Percentiles rank a stretch among this genome's conserved stretches.
These are phyloP conservation scores for Coleophora deauratella DNA, from an alignment of 2,888 invertebrate species.

Conservation along the genomic window DNA sequence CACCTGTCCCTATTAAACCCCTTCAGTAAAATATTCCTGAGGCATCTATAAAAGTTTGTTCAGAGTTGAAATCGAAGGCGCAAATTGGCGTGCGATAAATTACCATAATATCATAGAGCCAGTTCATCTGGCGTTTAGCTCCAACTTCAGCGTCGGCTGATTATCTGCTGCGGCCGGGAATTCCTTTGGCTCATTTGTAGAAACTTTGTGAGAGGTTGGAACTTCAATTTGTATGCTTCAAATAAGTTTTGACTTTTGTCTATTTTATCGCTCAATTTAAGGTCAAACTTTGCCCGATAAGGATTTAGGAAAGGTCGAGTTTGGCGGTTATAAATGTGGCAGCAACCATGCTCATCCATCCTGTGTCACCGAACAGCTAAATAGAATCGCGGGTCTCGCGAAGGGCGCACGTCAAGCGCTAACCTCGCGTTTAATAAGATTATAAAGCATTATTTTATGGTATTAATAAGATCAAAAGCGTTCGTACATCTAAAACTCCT, in stretches of 20 bases:
- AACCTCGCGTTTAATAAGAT: slow-evolving; percentile 84
- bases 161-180: slow-evolving; percentile 50
- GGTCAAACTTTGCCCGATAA: slow-evolving; percentile 1
- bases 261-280: slow-evolving; percentile 7
- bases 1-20: slow-evolving; percentile 30
- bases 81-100: slow-evolving; percentile 68
- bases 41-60: slow-evolving; percentile 49
- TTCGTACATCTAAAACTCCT: slow-evolving; percentile 76
- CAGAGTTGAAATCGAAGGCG: slow-evolving; percentile 50
- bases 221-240: slow-evolving; percentile 32
- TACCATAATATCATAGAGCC: slow-evolving; percentile 63
- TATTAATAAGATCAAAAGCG: slow-evolving; percentile 85
- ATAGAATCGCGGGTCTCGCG: slow-evolving; percentile 50
- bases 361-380: slow-evolving; percentile 40
- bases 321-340: background rate
- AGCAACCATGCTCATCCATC: background rate
- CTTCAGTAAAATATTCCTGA: slow-evolving; percentile 37
- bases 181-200: slow-evolving; percentile 62
- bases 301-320: too few relatives aligned
- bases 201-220: slow-evolving; percentile 32
- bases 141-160: slow-evolving; percentile 57
- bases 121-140: slow-evolving; percentile 71
- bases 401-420: slow-evolving; percentile 69
- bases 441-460: slow-evolving; percentile 84
- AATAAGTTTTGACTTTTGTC: slow-evolving; percentile 14